Percentiles rank a stretch among this genome's conserved stretches.
Evolutionary conservation across 2,113 vertebrate species (phyloP).

Genomic region (Mugil cephalus): DNA sequence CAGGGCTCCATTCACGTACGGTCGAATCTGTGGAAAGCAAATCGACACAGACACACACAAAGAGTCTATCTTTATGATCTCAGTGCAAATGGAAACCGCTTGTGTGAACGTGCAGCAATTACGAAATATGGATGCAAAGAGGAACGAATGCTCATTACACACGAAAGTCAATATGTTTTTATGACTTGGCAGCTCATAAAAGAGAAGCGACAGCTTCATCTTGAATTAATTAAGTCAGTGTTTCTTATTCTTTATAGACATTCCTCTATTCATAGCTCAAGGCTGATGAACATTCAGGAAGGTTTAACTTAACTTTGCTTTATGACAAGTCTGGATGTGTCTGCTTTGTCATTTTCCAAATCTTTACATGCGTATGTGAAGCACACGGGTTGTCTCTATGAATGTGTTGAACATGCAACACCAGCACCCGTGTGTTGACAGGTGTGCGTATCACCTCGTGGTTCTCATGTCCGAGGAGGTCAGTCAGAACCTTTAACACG

Average conservation of each 20-base stretch:
- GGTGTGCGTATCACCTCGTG: constrained; percentile 87
- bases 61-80: background rate
- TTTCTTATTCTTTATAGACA: background rate
- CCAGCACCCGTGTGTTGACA: constrained; percentile 17
- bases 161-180: too few species aligned
- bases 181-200: background rate
- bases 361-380: too few species aligned
- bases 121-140: background rate
- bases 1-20: constrained; percentile 94
- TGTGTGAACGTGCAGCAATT: background rate
- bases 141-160: background rate
- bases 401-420: constrained; percentile 2
- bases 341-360: too few species aligned
- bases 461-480: constrained; percentile 96
- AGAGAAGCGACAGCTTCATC: background rate
- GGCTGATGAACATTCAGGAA: background rate
- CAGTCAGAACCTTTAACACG: constrained; percentile 91
- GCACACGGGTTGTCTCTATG: too few species aligned
- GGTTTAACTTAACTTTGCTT: background rate
- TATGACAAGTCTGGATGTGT: background rate
- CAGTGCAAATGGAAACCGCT: background rate
- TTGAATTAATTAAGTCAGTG: background rate
- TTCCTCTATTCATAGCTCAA: background rate
- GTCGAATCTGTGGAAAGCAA: constrained; percentile 86
- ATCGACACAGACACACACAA: constrained; percentile 14